These are phyloP conservation scores for Dasyornis broadbenti DNA, from an alignment of 2,113 vertebrate genomes.

Conservation along the genomic window DNA sequence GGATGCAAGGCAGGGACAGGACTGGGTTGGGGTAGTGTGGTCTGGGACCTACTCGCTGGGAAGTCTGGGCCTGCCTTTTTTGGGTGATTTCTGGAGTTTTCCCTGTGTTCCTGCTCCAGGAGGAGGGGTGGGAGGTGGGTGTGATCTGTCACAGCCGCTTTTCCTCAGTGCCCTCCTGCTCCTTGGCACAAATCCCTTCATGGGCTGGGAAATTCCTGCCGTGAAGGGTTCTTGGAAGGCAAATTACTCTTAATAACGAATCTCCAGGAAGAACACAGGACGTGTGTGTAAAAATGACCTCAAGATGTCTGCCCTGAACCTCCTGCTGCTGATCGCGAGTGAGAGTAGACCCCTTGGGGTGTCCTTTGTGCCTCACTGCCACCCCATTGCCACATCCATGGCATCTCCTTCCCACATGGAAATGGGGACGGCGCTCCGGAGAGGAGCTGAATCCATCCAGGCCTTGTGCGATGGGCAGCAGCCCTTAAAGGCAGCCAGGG, in stretches of 20 bases:
- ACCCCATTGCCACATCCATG: neutral
- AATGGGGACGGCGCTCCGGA: rapidly evolving
- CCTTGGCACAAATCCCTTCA: neutral
- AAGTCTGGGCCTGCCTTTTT: neutral
- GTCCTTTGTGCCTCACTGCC: neutral
- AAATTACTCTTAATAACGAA: neutral
- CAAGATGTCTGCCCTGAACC: neutral
- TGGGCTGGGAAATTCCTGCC: neutral
- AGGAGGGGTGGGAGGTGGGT: neutral
- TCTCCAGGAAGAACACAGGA: neutral
- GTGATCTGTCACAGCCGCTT: neutral
- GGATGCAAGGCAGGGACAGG: neutral
- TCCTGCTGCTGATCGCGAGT: neutral
- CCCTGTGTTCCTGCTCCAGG: neutral
- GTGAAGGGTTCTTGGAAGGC: neutral
- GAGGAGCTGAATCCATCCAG: neutral
- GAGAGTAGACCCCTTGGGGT: neutral
- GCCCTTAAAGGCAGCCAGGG: neutral
- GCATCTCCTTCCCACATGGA: neutral
- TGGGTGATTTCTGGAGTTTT: neutral
- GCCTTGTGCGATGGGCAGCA: neutral
- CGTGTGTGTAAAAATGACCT: neutral
- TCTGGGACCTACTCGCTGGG: neutral
- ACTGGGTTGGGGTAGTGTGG: rapidly evolving
- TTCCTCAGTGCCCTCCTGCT: neutral